Evolutionary conservation across 2,113 vertebrate species (phyloP).

Genomic region (Mionectes macconnelli): DNA sequence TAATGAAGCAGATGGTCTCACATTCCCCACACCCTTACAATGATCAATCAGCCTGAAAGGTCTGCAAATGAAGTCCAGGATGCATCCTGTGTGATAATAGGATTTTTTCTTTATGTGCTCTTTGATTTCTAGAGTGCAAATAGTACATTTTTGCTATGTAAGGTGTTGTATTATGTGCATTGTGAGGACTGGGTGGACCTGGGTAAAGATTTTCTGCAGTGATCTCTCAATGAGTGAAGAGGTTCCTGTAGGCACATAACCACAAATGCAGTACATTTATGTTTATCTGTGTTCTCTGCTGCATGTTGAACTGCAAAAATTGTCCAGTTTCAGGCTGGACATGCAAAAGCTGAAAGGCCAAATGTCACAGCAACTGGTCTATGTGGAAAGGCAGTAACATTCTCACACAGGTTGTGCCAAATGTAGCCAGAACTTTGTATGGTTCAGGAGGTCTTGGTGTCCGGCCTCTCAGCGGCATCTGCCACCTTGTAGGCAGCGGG

Average conservation of each 20-base stretch:
- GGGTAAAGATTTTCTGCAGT: background rate
- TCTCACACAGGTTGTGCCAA: background rate
- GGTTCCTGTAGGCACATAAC: background rate
- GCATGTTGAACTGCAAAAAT: accelerated
- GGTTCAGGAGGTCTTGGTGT: background rate
- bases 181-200: background rate
- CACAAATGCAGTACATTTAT: background rate
- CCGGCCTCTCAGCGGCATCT: background rate
- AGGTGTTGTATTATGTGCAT: background rate
- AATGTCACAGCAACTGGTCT: background rate
- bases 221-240: background rate
- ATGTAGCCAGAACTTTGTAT: background rate
- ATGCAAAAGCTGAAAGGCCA: background rate
- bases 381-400: background rate
- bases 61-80: background rate
- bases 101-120: accelerated
- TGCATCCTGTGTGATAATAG: background rate
- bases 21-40: background rate
- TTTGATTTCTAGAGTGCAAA: background rate
- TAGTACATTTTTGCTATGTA: background rate
- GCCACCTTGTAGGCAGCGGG: background rate
- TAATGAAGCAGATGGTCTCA: background rate
- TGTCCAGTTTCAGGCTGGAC: background rate
- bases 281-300: background rate
- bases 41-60: background rate